These are phyloP conservation scores for Caenorhabditis panamensis DNA, from an alignment of 2,888 invertebrate species.

Conservation along the genomic window DNA sequence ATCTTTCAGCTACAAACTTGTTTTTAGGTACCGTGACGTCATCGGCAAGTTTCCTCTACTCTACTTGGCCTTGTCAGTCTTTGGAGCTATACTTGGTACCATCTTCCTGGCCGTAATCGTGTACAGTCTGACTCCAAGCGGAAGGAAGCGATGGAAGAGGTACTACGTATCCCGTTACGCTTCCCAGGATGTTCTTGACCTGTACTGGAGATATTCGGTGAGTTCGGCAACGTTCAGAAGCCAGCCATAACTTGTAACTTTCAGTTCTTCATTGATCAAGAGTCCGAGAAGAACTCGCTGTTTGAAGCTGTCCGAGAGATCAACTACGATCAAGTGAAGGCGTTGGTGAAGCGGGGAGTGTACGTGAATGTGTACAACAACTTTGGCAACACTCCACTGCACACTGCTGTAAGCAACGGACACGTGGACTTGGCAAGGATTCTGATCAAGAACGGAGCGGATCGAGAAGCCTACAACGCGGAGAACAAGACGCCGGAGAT, in stretches of 20 bases:
- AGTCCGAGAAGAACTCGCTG: conserved; percentile 25
- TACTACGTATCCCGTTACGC: background rate
- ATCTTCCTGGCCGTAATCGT: too few species aligned
- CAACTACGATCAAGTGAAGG: conserved; percentile 28
- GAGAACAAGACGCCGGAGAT: conserved; percentile 28
- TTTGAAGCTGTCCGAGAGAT: conserved; percentile 27
- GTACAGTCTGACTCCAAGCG: conserved; percentile 1
- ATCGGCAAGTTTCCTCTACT: too few species aligned
- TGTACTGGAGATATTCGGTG: conserved; percentile 29
- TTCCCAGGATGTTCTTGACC: background rate
- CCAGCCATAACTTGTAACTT: background rate
- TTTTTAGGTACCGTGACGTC: too few species aligned
- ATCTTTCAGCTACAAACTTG: too few species aligned
- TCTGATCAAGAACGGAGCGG: conserved; percentile 90
- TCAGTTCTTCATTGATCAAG: conserved; percentile 30
- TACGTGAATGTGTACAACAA: conserved; percentile 32
- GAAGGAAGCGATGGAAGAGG: conserved; percentile 6
- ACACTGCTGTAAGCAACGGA: conserved; percentile 93
- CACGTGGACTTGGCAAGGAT: conserved; percentile 87
- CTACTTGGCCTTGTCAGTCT: too few species aligned
- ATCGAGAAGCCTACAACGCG: conserved; percentile 82
- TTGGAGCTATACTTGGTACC: too few species aligned
- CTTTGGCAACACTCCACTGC: conserved; percentile 87
- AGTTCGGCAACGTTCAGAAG: background rate
- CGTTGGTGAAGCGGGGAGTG: conserved; percentile 8